phyloP scores from a whole-genome alignment of 2,797 vertebrate species.

The Benthosema pterotum region DNA sequence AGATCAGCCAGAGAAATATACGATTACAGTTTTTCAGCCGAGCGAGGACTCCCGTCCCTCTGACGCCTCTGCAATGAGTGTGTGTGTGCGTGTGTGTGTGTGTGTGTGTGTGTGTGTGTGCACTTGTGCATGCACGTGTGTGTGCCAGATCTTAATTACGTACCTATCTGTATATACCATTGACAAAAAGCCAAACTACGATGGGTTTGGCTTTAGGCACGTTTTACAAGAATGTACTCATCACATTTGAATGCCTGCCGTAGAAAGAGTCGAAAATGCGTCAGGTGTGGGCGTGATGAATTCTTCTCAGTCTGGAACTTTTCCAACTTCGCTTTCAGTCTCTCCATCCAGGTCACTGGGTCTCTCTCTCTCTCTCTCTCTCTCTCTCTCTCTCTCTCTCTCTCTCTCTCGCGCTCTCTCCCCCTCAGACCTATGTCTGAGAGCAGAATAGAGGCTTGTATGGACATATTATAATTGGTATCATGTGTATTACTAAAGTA shows the following conservation, averaged over 20 bases:
- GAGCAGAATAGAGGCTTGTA: slow-evolving; percentile 43
- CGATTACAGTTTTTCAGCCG: slow-evolving; percentile 43
- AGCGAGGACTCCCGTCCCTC: slow-evolving; percentile 37
- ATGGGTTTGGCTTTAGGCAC: background rate
- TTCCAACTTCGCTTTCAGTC: slow-evolving; percentile 9
- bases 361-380: background rate
- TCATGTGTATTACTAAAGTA: slow-evolving; percentile 58
- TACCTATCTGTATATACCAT: too few relatives aligned
- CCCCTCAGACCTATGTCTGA: too few relatives aligned
- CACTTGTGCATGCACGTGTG: background rate
- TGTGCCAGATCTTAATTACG: too few relatives aligned
- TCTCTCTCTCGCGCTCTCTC: too few relatives aligned
- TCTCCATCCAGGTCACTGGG: background rate
- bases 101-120: background rate
- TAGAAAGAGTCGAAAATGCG: background rate
- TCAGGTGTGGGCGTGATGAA: slow-evolving; percentile 3
- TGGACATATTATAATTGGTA: slow-evolving; percentile 66
- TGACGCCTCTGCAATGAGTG: slow-evolving; percentile 28
- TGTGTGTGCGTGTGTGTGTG: slow-evolving; percentile 11
- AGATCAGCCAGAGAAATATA: slow-evolving; percentile 58
- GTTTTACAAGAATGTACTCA: background rate
- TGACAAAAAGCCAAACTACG: too few relatives aligned
- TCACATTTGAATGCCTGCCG: background rate
- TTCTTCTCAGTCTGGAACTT: slow-evolving; percentile 22
- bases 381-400: background rate